These are phyloP conservation scores for Coleophora flavipennella DNA, from an alignment of 2,888 invertebrate genomes.

Conservation along the genomic window DNA sequence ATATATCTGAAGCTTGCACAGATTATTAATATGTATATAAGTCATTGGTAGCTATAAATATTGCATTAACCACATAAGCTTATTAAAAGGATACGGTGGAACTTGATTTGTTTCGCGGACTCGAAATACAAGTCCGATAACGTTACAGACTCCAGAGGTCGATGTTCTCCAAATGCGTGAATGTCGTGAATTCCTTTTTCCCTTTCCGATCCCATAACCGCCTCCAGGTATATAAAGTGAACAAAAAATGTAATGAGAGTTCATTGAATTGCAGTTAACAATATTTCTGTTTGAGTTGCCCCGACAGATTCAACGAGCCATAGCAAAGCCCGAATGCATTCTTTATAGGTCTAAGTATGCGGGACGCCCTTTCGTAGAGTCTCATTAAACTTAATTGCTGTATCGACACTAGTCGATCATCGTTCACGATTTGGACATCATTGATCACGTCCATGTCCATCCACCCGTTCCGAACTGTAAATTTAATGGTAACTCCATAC, in stretches of 20 bases:
- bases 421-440: slow-evolving; percentile 40
- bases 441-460: slow-evolving; percentile 30
- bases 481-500: slow-evolving; percentile 6
- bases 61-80: too few relatives aligned
- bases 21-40: too few relatives aligned
- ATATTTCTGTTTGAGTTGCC: slow-evolving; percentile 32
- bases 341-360: slow-evolving; percentile 44
- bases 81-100: slow-evolving; percentile 1
- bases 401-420: slow-evolving; percentile 42
- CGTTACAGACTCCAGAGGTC: slow-evolving; percentile 25
- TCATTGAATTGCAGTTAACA: slow-evolving; percentile 36
- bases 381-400: slow-evolving; percentile 46
- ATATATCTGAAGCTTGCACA: too few relatives aligned
- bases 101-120: slow-evolving; percentile 9
- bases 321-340: slow-evolving; percentile 30
- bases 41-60: too few relatives aligned
- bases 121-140: slow-evolving; percentile 21
- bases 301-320: slow-evolving; percentile 38
- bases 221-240: slow-evolving; percentile 35
- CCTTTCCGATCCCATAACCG: slow-evolving; percentile 39
- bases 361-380: slow-evolving; percentile 40
- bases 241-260: slow-evolving; percentile 34
- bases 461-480: slow-evolving; percentile 8
- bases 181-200: slow-evolving; percentile 29
- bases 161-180: slow-evolving; percentile 33